Evolutionary conservation across 1,140 invertebrate species (phyloP).

Genomic region (honey bee (Apis mellifera)): DNA sequence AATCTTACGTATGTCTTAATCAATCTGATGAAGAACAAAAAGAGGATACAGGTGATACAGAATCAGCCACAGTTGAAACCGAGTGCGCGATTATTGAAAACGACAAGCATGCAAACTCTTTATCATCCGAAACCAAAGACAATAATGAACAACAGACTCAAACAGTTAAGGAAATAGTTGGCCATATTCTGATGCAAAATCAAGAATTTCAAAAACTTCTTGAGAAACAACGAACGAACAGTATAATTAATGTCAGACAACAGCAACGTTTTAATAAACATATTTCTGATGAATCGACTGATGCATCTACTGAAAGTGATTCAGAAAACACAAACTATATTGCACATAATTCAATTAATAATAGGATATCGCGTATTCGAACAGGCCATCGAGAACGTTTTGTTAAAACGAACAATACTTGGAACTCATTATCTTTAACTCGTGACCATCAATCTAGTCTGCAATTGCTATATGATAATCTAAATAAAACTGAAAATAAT

Average conservation of each 20-base stretch:
- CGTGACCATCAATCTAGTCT: constrained; percentile 65
- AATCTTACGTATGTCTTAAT: constrained; percentile 76
- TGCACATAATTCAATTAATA: constrained; percentile 78
- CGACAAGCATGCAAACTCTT: constrained; percentile 40
- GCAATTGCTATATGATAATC: constrained; percentile 73
- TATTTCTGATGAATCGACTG: constrained; percentile 47
- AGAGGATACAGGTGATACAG: constrained; percentile 37
- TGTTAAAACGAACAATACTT: constrained; percentile 71
- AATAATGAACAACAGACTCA: constrained; percentile 61
- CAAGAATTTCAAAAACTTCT: constrained; percentile 91
- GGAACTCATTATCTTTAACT: constrained; percentile 68
- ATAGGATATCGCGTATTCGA: constrained; percentile 38
- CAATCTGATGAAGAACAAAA: constrained; percentile 76
- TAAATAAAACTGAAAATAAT: constrained; percentile 57
- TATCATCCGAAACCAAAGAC: constrained; percentile 66
- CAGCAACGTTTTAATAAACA: constrained; percentile 81
- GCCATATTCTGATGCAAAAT: constrained; percentile 91
- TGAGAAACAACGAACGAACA: constrained; percentile 85
- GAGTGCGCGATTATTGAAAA: constrained; percentile 42
- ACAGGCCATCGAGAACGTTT: constrained; percentile 62
- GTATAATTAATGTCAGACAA: constrained; percentile 81
- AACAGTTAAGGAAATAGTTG: constrained; percentile 90
- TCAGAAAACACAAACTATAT: constrained; percentile 77
- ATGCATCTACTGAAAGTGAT: constrained; percentile 80
- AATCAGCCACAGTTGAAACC: constrained; percentile 36